These are phyloP conservation scores for Siderastrea siderea DNA, from an alignment of 92 coral and sea anemone genomes.

Conservation along the genomic window DNA sequence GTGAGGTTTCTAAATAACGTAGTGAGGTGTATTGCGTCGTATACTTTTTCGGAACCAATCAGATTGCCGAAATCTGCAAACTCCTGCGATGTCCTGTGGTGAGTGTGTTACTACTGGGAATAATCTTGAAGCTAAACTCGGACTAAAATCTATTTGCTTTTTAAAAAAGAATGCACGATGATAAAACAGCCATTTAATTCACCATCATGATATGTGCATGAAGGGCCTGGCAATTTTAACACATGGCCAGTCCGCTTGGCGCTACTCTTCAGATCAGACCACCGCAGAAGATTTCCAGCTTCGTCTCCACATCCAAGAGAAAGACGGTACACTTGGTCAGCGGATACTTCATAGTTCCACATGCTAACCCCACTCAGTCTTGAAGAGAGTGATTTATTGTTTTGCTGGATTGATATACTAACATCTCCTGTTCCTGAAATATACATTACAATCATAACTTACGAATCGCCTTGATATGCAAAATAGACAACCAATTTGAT, in stretches of 20 bases:
- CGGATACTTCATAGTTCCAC: slow-evolving; percentile 23
- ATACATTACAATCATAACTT: not conserved
- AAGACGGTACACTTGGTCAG: slow-evolving; percentile 15
- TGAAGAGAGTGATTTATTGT: slow-evolving; percentile 1
- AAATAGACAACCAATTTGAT: too few species aligned
- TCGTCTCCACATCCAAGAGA: slow-evolving; percentile 55
- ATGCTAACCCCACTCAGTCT: slow-evolving; percentile 35
- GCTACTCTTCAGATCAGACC: slow-evolving; percentile 25
- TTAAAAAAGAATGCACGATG: too few species aligned
- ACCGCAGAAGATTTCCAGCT: slow-evolving; percentile 24
- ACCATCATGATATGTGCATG: slow-evolving; percentile 35
- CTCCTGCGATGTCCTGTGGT: too few species aligned
- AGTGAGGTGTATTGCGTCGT: too few species aligned
- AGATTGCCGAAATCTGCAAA: too few species aligned
- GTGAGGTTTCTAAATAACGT: too few species aligned
- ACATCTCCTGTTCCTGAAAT: slow-evolving; percentile 23
- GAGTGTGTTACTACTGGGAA: too few species aligned
- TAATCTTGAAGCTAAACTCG: too few species aligned
- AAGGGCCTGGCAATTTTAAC: not conserved
- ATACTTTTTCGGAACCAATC: too few species aligned
- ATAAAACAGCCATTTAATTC: not conserved
- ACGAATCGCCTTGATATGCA: not conserved
- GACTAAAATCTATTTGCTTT: too few species aligned
- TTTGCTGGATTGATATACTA: slow-evolving; percentile 4
- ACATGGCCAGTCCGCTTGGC: not conserved